Evolutionary conservation across 2,888 invertebrate species (phyloP), one percentile per base, ranked within the genome.

Genomic region (Macropis europaea): DNA sequence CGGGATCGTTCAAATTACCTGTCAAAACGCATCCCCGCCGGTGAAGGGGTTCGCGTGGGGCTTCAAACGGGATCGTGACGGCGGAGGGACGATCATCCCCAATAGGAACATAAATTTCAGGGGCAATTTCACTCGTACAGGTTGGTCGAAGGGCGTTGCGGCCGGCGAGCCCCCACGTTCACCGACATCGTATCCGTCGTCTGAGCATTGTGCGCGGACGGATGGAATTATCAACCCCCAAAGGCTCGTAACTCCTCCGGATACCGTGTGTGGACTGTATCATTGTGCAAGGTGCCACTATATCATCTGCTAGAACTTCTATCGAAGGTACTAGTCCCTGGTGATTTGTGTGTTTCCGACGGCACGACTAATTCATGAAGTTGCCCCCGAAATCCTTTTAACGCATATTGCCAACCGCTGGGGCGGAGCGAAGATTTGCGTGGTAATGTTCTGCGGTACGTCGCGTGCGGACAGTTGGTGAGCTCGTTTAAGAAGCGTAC

Each of bases 201-300:
- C 67, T 61, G 56, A 73, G 78, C 73, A 70, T 72, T 66, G 73
- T 73, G 74, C 79, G 73, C 74, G 73, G 71, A 79, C 76, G 75
- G 81, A 79, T 70, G 76, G 79, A 81, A 85, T 84, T 86, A 87
- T 85, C 84, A 84, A 86, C 76, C 82, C 86, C 85, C 77, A 77
- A 85, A 85, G 87, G 79, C 83, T 82, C 85, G 82, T 87, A 86
- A 86, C 81, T 87, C 82, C 80, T 66, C 30, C 45, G 57, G 59
- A 56, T 72, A 61, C 69, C 68, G 70, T 59, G 64, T 63, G 64
- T 36, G 59, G 60, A 57, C 67, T 77, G 72, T 73, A 76, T 74
- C 68, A 69, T 57, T 57, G 56, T 19, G 40, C 13, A 50, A 73
- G 57, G 45, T 13, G 47, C 26, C 13, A 53, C 40, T 43, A 66